phyloP scores from a whole-genome alignment of 2,888 invertebrate genomes.

The Antheraea assamensis region DNA sequence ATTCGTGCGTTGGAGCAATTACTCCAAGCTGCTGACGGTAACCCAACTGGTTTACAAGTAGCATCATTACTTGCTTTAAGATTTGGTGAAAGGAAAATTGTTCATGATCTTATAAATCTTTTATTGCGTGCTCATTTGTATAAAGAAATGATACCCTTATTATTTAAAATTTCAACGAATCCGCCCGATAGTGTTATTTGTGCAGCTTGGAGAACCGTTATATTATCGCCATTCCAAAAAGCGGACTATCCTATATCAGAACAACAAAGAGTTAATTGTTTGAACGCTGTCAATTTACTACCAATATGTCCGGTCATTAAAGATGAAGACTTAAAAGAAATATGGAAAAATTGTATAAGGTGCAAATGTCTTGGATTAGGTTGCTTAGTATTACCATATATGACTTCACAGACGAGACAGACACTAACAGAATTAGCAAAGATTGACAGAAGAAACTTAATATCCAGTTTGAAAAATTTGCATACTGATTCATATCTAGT shows the following conservation, averaged over 20 bases:
- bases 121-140: constrained; percentile 58
- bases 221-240: constrained; percentile 71
- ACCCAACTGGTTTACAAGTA: constrained; percentile 61
- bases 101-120: constrained; percentile 57
- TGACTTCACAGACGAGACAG: constrained; percentile 63
- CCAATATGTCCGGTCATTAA: constrained; percentile 72
- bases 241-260: constrained; percentile 78
- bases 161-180: constrained; percentile 55
- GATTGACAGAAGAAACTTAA: constrained; percentile 71
- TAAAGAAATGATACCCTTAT: constrained; percentile 69
- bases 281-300: constrained; percentile 70
- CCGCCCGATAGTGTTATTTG: constrained; percentile 62
- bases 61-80: constrained; percentile 60
- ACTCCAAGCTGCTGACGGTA: constrained; percentile 57
- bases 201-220: constrained; percentile 70
- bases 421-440: constrained; percentile 64
- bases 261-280: constrained; percentile 68
- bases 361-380: constrained; percentile 72
- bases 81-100: constrained; percentile 58
- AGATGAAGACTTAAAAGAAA: constrained; percentile 71
- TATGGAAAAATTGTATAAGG: constrained; percentile 75
- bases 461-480: constrained; percentile 73
- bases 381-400: constrained; percentile 73
- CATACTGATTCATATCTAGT: constrained; percentile 72
- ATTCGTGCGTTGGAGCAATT: constrained; percentile 66